Evolutionary conservation across 2,113 vertebrate genomes (phyloP), one percentile per base, ranked within the genome.

Genomic region (Crocuta crocuta): DNA sequence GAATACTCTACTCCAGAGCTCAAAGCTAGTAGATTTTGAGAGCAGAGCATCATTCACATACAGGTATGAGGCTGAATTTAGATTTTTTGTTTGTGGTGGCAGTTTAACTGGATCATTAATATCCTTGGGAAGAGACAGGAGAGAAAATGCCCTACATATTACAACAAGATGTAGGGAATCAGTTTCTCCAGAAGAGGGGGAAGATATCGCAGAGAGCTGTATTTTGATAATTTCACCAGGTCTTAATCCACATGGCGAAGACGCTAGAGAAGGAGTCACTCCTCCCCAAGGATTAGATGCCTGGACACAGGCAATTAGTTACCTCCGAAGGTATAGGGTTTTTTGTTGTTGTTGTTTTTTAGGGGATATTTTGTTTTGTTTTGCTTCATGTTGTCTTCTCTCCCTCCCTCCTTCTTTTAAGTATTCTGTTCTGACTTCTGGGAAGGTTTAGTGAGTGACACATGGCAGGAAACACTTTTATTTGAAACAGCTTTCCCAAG

Each of bases 401-500:
- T 89, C 53, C 28, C 9, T 94, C 63, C 61, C 45, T 89, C 55
- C 24, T 24, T 53, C 35, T 91, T 74, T 16, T 35, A 55, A 95
- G 63, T 78, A 5, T 17, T 63, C 65, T 31, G 16, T 63, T 90
- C 90, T 70, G 80, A 97, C 76, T 96, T 84, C 80, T 94, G 86
- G 89, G 91, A 87, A 93, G 24, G n/a, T 39, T 89, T 80, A 80
- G 81, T 87, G 71, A 91, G 19, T 91, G 93, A 73, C 94, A 95
- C 93, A 68, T 70, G 79, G 93, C 91, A 94, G 91, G 82, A 97
- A 97, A 61, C 84, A 68, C 58, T 95, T 91, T 93, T 82, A 96
- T 97, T 89, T 78, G 93, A 94, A 95, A 87, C 73, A 91, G 93
- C n/a, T 39, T 39, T 95, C 80, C 76, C 19, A 65, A 35, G 91